Percentiles rank a stretch among this genome's conserved stretches.
These are phyloP conservation scores for Rhyzopertha dominica DNA, from an alignment of 1,140 invertebrate species.

Conservation along the genomic window DNA sequence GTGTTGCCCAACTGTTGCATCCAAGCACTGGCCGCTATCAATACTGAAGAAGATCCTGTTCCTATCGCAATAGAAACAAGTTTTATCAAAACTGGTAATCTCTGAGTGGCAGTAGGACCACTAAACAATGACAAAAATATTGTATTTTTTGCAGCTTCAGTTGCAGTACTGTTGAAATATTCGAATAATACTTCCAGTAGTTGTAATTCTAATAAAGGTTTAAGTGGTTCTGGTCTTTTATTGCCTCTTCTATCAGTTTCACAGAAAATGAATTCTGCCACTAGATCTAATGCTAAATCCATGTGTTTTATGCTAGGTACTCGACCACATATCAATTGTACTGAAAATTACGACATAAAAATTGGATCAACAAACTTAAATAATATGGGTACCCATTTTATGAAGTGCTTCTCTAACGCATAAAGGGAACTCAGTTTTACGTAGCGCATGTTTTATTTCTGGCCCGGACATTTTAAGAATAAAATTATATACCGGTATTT, in stretches of 20 bases:
- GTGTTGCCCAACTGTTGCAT: conserved; percentile 77
- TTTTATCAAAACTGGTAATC: conserved; percentile 68
- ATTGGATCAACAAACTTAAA: conserved; percentile 11
- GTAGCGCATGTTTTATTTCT: conserved; percentile 40
- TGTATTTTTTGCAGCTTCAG: conserved; percentile 70
- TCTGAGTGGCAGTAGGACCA: conserved; percentile 58
- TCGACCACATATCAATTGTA: conserved; percentile 48
- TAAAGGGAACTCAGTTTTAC: conserved; percentile 61
- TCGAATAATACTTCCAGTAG: conserved; percentile 70
- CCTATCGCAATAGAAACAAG: conserved; percentile 73
- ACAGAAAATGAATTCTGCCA: conserved; percentile 76
- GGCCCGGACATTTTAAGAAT: too few species aligned
- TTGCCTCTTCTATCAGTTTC: conserved; percentile 64
- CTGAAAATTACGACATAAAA: conserved; percentile 35
- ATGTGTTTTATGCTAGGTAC: conserved; percentile 52
- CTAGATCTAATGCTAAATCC: conserved; percentile 66
- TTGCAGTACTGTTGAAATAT: conserved; percentile 63
- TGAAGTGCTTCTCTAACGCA: conserved; percentile 59
- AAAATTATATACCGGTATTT: too few species aligned
- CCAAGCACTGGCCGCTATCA: conserved; percentile 76
- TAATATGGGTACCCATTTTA: conserved; percentile 51
- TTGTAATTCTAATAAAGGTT: conserved; percentile 67
- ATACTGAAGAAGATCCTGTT: conserved; percentile 63
- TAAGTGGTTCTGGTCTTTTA: conserved; percentile 50
- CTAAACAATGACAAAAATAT: conserved; percentile 74